Evolutionary conservation across 2,797 vertebrate genomes (phyloP), one percentile per base, ranked within the genome.

Genomic region (Helostoma temminkii): DNA sequence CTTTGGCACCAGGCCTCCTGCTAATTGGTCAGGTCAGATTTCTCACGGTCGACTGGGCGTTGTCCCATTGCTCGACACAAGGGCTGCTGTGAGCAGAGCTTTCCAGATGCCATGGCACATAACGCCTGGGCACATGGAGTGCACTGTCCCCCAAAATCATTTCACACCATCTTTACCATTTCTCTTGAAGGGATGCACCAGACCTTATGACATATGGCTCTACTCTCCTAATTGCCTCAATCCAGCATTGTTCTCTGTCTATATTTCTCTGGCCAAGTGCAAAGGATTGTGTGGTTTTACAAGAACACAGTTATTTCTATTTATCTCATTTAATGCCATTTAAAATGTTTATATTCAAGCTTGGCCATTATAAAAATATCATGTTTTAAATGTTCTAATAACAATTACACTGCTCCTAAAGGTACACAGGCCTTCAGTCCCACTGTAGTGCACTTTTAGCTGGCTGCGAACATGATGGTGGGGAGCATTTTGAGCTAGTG

Each of bases 11-110:
- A 67, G 86, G 86, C 89, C 91, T 91, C 91, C 89, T 90, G 91
- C 93, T 95, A 94, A 95, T 94, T 94, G 93, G 92, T 95, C 94
- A 93, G 91, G 92, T 95, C 90, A 91, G 88, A 95, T 95, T 92
- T 89, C 91, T 94, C 84, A 93, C 84, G 91, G 91, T 91, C 47
- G 91, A 86, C 83, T 77, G 89, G 88, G 82, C 85, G 76, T 86
- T 49, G 83, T 89, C 93, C 88, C 89, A 83, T 83, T 48, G 88
- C 82, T 81, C 71, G 47, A 84, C 86, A 74, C 81, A 59, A 59
- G 65, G 74, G 87, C 89, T 84, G 91, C 86, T 84, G 85, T 79
- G 84, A 82, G 80, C 60, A 30, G 76, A 83, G 82, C 78, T 55
- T 89, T 92, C 93, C 94, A 95, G 94, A 95, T 94, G 94, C 91